These are phyloP conservation scores for Drosophila tanythrix DNA, from an alignment of 2,888 invertebrate species.

Conservation along the genomic window DNA sequence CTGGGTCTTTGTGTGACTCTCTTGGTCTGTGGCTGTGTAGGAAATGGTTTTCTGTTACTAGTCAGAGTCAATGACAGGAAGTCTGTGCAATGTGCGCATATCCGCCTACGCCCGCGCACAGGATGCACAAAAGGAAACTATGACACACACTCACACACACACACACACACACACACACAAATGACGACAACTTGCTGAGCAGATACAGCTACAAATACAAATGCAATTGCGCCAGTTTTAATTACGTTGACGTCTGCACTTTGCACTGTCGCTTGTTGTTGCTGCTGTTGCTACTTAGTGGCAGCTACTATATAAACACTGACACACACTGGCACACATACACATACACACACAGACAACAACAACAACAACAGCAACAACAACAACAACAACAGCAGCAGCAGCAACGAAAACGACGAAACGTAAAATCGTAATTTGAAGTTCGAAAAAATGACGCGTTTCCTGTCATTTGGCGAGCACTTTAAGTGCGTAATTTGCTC, in stretches of 20 bases:
- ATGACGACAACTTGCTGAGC: constrained; percentile 15
- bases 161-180: constrained; percentile 2
- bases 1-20: not conserved
- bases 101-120: constrained; percentile 76
- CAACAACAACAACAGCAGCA: not conserved
- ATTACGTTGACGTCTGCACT: constrained; percentile 72
- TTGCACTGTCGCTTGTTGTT: constrained; percentile 50
- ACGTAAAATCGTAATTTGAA: constrained; percentile 80
- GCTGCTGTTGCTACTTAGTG: constrained; percentile 67
- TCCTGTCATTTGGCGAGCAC: constrained; percentile 82
- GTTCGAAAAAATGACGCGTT: constrained; percentile 82
- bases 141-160: constrained; percentile 21
- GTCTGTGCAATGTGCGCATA: constrained; percentile 74
- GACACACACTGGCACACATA: constrained; percentile 18
- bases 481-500: constrained; percentile 82
- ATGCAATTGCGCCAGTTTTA: constrained; percentile 68
- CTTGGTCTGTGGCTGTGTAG: constrained; percentile 22
- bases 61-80: constrained; percentile 75
- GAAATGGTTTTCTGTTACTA: constrained; percentile 76
- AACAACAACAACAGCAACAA: constrained; percentile 13
- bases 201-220: constrained; percentile 20
- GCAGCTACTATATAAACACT: constrained; percentile 68
- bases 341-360: constrained; percentile 16
- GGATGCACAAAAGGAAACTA: constrained; percentile 75
- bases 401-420: constrained; percentile 59